Base-by-base conservation (phyloP, 2,888 invertebrate species). In the Julus scandinavius region DNA sequence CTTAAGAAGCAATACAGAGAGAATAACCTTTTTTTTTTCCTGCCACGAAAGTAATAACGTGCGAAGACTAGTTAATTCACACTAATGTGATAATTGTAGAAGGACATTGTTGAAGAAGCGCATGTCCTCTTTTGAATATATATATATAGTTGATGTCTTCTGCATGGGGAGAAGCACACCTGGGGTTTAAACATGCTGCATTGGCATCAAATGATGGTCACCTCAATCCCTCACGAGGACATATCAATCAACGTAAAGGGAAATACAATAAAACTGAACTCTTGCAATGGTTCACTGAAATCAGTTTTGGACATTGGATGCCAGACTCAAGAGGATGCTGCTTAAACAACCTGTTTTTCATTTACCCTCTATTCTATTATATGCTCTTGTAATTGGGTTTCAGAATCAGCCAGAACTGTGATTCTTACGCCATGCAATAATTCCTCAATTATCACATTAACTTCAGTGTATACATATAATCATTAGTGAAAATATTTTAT, bases 21-120 rank as follows among this genome's bases (percentile, higher is more conserved):
- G 38, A 38, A 80, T 38, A 38, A 38, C 6, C 38, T 80, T 80
- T 80, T 80, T 38, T 54, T 54, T 80, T 38, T 13, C 80, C 38
- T n/a, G n/a, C n/a, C n/a, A n/a, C n/a, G 38, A 80, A 80, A 80
- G 80, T 80, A 80, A 80, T 80, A 80, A 80, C 80, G 80, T 80
- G 80, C 38, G 80, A 80, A 38, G 80, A 80, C 80, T 80, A 29
- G 80, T 80, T 80, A 80, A 80, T 80, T 80, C 80, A 80, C 80
- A 80, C 38, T 80, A 38, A 80, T 80, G 80, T 38, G 80, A 38
- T 80, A 80, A 80, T 80, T 80, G 80, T 7, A 38, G 80, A 80
- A 80, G 80, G 80, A 80, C 72, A 72, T 29, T 72, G 9, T n/a
- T n/a, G n/a, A 20, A 29, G 72, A 29, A 29, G 29, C 20, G 11